A percentile compares a stretch with the other conserved stretches of the same genome.
Evolutionary conservation across 2,888 invertebrate genomes (phyloP).

Genomic region (Meliscaeva auricollis): DNA sequence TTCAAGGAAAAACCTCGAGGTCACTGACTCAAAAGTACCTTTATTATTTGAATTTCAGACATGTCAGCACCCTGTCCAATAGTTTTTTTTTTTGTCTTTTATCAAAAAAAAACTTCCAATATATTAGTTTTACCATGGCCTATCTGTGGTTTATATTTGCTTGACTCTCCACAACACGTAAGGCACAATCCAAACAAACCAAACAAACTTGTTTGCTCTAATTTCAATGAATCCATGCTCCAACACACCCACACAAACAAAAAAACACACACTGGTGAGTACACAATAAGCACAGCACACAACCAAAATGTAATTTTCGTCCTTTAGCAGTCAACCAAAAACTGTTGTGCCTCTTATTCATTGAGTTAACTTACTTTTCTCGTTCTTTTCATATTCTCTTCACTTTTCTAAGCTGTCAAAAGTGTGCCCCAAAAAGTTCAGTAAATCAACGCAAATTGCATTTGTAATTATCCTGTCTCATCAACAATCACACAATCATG

Average conservation of each 20-base stretch:
- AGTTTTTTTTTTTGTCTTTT: neutral
- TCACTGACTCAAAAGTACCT: neutral
- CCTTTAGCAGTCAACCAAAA: constrained; percentile 28
- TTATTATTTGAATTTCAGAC: neutral
- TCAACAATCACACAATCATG: constrained; percentile 51
- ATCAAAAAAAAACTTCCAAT: no score
- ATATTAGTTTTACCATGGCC: neutral
- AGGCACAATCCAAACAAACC: neutral
- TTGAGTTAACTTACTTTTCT: constrained; percentile 38
- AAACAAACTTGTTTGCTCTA: constrained; percentile 20
- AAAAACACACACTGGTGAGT: neutral
- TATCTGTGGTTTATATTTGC: constrained; percentile 6
- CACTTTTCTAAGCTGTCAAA: constrained; percentile 6
- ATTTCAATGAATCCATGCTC: constrained; percentile 6
- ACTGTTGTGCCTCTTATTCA: constrained; percentile 26
- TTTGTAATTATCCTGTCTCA: constrained; percentile 65
- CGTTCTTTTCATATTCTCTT: neutral
- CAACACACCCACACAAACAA: neutral
- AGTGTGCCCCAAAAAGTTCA: constrained; percentile 53
- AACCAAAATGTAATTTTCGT: constrained; percentile 30
- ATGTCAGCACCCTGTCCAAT: neutral
- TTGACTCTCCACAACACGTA: constrained; percentile 9
- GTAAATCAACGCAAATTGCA: constrained; percentile 69
- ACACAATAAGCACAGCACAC: neutral
- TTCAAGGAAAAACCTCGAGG: no score